Conservation (phyloP, 1,140 invertebrate species). For the Ridgeia piscesae region DNA sequence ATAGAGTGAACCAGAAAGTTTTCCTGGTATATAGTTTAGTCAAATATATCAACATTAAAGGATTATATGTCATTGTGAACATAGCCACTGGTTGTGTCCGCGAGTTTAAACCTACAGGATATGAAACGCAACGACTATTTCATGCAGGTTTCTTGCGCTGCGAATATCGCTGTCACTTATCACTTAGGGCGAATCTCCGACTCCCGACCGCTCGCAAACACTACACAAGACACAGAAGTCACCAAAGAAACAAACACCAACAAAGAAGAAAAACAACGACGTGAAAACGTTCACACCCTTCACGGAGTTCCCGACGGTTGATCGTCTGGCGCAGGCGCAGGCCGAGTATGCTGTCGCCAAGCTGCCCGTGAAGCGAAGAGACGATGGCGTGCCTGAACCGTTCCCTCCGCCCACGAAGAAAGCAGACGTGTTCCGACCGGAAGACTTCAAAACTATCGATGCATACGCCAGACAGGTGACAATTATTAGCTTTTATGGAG, state of each 20-base stretch:
- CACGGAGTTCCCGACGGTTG: background rate
- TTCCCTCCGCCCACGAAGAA: slow-evolving; percentile 24
- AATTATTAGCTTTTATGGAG: background rate
- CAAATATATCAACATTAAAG: no score
- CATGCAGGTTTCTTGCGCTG: no score
- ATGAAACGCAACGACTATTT: no score
- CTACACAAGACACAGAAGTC: background rate
- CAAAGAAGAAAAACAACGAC: background rate
- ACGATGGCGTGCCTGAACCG: slow-evolving; percentile 9
- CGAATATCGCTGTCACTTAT: background rate
- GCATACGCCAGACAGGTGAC: slow-evolving; percentile 18
- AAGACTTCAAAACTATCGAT: slow-evolving; percentile 18
- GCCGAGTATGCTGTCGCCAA: background rate
- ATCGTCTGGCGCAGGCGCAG: background rate
- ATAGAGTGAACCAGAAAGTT: no score
- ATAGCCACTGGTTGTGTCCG: background rate
- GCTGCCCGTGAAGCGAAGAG: background rate
- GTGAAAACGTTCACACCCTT: background rate
- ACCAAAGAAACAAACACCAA: background rate
- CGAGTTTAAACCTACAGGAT: no score
- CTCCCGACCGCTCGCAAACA: background rate
- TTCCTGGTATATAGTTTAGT: no score
- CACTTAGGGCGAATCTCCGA: background rate
- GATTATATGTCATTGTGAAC: background rate
- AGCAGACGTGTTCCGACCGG: slow-evolving; percentile 24